Percentiles rank a stretch among this genome's conserved stretches.
Conservation (phyloP, 2,888 invertebrate species). For the Branchellion lobata region DNA sequence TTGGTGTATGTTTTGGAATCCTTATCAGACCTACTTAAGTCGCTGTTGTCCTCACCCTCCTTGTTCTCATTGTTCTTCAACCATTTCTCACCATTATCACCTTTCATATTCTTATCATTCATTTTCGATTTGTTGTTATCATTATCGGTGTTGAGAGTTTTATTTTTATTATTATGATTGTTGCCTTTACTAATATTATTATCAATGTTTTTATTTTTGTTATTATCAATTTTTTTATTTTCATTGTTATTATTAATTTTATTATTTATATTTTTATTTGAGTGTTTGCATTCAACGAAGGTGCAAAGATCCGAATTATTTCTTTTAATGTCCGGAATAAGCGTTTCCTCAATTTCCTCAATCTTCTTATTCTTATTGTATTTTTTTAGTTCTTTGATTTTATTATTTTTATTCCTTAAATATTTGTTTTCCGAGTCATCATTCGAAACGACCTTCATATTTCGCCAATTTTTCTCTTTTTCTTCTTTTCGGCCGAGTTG, state of each 20-base stretch:
- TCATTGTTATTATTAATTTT: background rate
- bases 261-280: background rate
- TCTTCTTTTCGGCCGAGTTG: too few species aligned
- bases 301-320: slow-evolving; percentile 19
- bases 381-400: background rate
- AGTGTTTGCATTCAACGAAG: slow-evolving; percentile 4
- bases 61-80: background rate
- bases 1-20: too few species aligned
- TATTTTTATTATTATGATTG: background rate
- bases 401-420: background rate
- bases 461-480: too few species aligned
- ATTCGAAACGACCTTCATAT: too few species aligned
- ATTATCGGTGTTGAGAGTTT: background rate
- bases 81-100: background rate
- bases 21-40: too few species aligned
- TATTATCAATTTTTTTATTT: background rate
- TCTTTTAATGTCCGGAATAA: slow-evolving; percentile 13
- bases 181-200: background rate
- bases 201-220: background rate
- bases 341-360: slow-evolving; percentile 19
- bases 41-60: too few species aligned
- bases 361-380: background rate
- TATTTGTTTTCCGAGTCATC: background rate
- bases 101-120: background rate
- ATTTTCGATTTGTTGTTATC: background rate